These are phyloP conservation scores for Ariopsis seemanni DNA, from an alignment of 2,113 vertebrate species.

Conservation along the genomic window DNA sequence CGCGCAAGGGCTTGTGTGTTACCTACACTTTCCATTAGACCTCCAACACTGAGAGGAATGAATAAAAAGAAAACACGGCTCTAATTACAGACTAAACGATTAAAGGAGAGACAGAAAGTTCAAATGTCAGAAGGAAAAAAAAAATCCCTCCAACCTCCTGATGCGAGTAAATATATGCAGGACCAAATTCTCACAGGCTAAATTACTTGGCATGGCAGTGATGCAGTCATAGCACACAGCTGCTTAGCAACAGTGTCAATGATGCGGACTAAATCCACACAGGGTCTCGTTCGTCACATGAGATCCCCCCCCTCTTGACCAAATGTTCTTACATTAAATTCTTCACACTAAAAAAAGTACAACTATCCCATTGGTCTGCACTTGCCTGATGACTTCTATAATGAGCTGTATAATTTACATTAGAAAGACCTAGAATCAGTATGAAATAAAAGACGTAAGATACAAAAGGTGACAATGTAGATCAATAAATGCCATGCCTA, in stretches of 20 bases:
- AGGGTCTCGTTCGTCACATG: neutral
- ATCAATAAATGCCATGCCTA: neutral
- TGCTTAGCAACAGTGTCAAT: slow-evolving; percentile 37
- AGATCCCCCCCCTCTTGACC: neutral
- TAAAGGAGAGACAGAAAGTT: neutral
- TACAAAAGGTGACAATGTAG: neutral
- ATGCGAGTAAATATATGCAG: neutral
- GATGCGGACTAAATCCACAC: neutral
- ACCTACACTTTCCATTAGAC: slow-evolving; percentile 14
- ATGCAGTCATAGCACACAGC: slow-evolving; percentile 23
- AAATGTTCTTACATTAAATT: neutral
- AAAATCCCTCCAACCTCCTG: neutral
- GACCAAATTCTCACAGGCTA: neutral
- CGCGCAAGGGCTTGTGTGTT: neutral
- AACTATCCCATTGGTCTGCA: neutral
- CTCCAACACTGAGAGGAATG: neutral
- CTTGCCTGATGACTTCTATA: neutral
- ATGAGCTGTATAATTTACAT: too few species aligned
- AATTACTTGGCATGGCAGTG: slow-evolving; percentile 22
- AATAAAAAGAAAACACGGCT: neutral
- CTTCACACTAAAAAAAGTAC: neutral
- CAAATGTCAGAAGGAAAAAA: neutral
- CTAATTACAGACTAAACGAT: neutral
- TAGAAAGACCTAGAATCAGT: too few species aligned
- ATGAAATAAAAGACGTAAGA: neutral